Evolutionary conservation across 1,140 invertebrate species (phyloP), one percentile per base, ranked within the genome.

Genomic region (Apis cerana): DNA sequence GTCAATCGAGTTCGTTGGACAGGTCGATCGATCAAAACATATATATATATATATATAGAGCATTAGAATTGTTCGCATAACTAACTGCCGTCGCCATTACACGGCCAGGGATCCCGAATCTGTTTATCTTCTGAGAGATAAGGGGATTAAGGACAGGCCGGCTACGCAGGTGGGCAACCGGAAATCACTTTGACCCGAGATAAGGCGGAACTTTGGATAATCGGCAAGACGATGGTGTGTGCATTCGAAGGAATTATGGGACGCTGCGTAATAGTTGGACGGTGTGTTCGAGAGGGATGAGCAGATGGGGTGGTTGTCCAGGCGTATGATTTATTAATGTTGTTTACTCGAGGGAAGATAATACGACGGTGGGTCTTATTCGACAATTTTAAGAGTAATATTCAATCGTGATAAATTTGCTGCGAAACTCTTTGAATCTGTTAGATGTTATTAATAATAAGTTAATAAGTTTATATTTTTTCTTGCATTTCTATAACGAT

Each of bases 51-150:
- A 27, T 1, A 1, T 10, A 5, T 21, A 62, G 17, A 10, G 64
- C 82, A 68, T 84, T 80, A 70, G 59, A 17, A 68, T 68, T 70
- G 77, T 74, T 81, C 56, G 56, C 50, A 64, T 61, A 86, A 70
- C 82, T 75, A 83, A 80, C 76, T 64, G 54, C 50, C 33, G 54
- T 70, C 81, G 67, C 58, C 58, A 54, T 70, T 80, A 76, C 54
- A 27, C 11, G 54, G 8, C 27, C 58, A n/a, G 33, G 27, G 13
- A 21, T 50, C 48, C 77, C 56, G 75, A 85, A 86, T 86, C 77
- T 86, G 72, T 81, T 85, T 86, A 85, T 85, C 83, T 85, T 85
- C 58, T 7, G 5, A 43, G 52, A 64, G 72, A 85, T 74, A 85
- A 58, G 59, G 61, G 67, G 48, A 76, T 76, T 85, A 75, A 59